Percentiles rank a stretch among this genome's conserved stretches.
Conservation (phyloP, 2,113 vertebrate species). For the Geothlypis trichas region DNA sequence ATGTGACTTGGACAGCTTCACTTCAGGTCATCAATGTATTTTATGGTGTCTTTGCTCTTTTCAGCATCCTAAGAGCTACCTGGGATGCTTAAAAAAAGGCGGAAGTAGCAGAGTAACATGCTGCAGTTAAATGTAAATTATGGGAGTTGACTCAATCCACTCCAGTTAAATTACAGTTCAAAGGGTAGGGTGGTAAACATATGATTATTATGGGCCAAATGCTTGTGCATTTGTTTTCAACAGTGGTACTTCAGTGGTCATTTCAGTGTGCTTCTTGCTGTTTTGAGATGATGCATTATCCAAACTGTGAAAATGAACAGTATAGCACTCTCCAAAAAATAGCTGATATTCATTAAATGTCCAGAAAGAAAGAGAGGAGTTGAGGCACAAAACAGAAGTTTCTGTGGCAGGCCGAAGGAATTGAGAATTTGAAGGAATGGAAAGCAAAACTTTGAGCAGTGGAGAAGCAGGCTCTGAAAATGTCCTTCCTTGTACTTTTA, state of each 20-base stretch:
- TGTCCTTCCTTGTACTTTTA: neutral
- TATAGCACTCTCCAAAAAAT: neutral
- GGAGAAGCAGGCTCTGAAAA: neutral
- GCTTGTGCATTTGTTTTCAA: neutral
- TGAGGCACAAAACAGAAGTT: neutral
- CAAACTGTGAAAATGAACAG: neutral
- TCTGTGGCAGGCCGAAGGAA: neutral
- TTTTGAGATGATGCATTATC: neutral
- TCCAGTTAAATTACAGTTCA: neutral
- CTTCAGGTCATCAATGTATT: neutral
- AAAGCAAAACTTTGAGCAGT: neutral
- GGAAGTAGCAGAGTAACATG: neutral
- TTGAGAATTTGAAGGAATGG: neutral
- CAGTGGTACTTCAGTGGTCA: neutral
- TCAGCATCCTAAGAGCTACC: neutral
- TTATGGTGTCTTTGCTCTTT: neutral
- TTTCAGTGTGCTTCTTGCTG: neutral
- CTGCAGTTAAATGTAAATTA: neutral
- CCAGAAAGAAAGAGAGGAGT: neutral
- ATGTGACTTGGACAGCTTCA: neutral
- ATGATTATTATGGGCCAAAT: neutral
- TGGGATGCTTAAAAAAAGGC: neutral
- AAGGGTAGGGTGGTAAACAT: neutral
- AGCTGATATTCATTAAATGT: neutral
- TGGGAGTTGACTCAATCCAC: neutral